These are phyloP conservation scores for Garrulus glandarius DNA, from an alignment of 2,797 vertebrate species.

Conservation along the genomic window DNA sequence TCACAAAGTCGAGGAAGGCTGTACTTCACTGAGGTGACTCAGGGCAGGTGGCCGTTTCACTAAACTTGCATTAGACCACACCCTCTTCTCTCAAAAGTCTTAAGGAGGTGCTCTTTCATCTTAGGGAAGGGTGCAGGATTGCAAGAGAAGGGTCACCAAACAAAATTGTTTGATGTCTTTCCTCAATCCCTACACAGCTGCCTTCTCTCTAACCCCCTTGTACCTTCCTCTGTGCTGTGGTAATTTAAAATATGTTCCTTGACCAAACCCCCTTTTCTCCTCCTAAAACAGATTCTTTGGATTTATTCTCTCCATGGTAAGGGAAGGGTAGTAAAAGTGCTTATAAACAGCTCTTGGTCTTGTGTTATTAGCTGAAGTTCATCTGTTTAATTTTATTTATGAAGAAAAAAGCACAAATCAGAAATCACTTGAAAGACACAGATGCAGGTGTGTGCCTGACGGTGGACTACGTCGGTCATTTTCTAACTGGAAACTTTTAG, in stretches of 20 bases:
- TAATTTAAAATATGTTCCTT: not conserved
- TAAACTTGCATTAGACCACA: not conserved
- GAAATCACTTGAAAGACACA: not conserved
- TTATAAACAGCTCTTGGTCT: not conserved
- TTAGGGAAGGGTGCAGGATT: not conserved
- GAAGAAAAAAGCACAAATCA: not conserved
- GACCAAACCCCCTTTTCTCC: not conserved
- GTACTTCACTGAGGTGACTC: not conserved
- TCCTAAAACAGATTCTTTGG: not conserved
- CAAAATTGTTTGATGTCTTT: not conserved
- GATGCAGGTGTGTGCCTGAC: accelerated
- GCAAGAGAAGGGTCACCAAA: not conserved
- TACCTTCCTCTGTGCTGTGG: not conserved
- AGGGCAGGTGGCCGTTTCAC: not conserved
- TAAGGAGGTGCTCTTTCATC: not conserved
- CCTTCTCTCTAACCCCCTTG: not conserved
- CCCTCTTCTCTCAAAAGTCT: not conserved
- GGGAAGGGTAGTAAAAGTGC: not conserved
- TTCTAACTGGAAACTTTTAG: not conserved
- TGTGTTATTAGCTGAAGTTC: not conserved
- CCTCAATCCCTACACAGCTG: not conserved
- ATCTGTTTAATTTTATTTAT: not conserved
- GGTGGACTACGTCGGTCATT: not conserved
- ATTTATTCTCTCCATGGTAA: not conserved
- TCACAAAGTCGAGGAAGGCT: not conserved